phyloP scores from a whole-genome alignment of 2,113 vertebrate species.

The Myotis brandtii region DNA sequence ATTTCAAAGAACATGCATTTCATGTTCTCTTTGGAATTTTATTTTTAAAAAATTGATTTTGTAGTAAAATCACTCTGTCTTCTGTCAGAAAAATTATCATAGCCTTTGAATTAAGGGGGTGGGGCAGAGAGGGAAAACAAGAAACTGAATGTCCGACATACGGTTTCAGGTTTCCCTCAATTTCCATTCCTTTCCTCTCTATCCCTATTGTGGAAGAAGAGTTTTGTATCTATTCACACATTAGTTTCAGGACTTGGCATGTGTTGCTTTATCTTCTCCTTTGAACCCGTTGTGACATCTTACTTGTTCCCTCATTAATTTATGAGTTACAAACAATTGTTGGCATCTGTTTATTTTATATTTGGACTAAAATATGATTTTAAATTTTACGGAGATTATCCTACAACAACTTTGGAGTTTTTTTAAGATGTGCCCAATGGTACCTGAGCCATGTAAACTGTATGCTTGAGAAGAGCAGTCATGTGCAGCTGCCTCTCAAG shows the following conservation, averaged over 20 bases:
- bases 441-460: background rate
- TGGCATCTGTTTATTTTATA: background rate
- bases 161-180: background rate
- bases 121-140: background rate
- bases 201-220: background rate
- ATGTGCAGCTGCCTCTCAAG: background rate
- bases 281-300: background rate
- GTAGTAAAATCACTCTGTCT: background rate
- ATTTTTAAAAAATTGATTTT: background rate
- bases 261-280: background rate
- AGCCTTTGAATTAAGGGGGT: background rate
- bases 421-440: background rate
- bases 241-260: background rate
- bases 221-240: background rate
- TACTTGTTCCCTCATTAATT: background rate
- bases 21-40: background rate
- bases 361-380: background rate
- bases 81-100: background rate
- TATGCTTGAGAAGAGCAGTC: accelerated
- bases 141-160: background rate
- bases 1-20: background rate
- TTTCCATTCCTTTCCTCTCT: background rate
- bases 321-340: background rate
- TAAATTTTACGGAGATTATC: background rate
- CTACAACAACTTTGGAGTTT: background rate